Evolutionary conservation across 2,113 vertebrate genomes (phyloP).

Genomic region (Crotalus horridus): DNA sequence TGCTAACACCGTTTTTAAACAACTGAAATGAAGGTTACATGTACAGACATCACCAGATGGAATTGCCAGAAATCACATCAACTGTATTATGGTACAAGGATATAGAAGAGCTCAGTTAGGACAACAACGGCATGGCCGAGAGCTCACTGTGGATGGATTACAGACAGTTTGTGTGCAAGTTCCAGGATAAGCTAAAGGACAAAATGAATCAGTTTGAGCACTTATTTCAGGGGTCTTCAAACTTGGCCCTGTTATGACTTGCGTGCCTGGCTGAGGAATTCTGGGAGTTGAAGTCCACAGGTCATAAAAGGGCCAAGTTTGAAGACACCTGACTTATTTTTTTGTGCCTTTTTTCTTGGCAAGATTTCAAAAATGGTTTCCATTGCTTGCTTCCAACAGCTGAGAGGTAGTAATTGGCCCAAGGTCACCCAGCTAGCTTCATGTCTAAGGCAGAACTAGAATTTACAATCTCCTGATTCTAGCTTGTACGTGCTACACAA

Average conservation of each 20-base stretch:
- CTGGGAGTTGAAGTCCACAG: no score
- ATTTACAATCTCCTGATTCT: neutral
- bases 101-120: neutral
- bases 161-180: neutral
- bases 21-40: neutral
- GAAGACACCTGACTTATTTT: no score
- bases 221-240: neutral
- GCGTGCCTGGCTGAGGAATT: no score
- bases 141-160: neutral
- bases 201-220: neutral
- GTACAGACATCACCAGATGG: neutral
- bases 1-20: neutral
- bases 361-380: neutral
- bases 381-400: neutral
- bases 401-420: neutral
- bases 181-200: neutral
- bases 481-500: neutral
- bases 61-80: neutral
- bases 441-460: neutral
- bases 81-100: neutral
- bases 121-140: neutral
- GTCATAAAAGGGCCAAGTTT: no score
- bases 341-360: neutral
- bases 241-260: no score
- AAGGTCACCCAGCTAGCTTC: neutral